These are phyloP conservation scores for Dendropsophus ebraccatus DNA, from an alignment of 2,113 vertebrate genomes.

Conservation along the genomic window DNA sequence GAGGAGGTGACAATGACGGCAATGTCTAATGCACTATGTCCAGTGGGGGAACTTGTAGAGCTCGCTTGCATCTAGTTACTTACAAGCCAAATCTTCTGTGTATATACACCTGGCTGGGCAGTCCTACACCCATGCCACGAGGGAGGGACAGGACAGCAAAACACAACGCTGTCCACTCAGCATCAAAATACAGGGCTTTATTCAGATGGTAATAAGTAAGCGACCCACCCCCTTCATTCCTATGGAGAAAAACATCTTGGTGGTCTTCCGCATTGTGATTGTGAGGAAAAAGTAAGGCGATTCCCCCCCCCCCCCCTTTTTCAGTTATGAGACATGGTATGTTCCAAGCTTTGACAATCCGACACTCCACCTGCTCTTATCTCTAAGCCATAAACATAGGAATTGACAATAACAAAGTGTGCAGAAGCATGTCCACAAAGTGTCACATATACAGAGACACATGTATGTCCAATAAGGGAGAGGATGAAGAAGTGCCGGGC, in stretches of 20 bases:
- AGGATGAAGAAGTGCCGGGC: too few species aligned
- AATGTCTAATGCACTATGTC: not conserved
- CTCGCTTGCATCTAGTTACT: not conserved
- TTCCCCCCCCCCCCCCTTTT: not conserved
- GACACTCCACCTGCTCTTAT: constrained; percentile 36
- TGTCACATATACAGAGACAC: not conserved
- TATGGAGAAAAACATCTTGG: not conserved
- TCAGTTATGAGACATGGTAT: constrained; percentile 2
- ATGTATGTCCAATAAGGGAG: too few species aligned
- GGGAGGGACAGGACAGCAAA: constrained; percentile 17
- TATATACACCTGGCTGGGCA: constrained; percentile 51
- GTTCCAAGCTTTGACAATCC: constrained; percentile 8
- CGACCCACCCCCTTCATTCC: not conserved
- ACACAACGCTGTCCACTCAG: not conserved
- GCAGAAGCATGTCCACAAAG: not conserved
- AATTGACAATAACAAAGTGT: not conserved
- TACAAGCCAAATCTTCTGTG: not conserved
- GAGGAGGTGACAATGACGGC: not conserved
- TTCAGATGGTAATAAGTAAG: constrained; percentile 37
- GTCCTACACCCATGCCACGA: not conserved
- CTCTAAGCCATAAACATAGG: constrained; percentile 9
- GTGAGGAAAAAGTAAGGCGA: not conserved
- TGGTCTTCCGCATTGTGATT: not conserved
- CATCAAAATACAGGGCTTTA: not conserved
- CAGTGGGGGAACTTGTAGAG: not conserved